Percentiles rank a stretch among this genome's conserved stretches.
Conservation (phyloP, 2,888 invertebrate species). For the Stenolophus ochropezus region DNA sequence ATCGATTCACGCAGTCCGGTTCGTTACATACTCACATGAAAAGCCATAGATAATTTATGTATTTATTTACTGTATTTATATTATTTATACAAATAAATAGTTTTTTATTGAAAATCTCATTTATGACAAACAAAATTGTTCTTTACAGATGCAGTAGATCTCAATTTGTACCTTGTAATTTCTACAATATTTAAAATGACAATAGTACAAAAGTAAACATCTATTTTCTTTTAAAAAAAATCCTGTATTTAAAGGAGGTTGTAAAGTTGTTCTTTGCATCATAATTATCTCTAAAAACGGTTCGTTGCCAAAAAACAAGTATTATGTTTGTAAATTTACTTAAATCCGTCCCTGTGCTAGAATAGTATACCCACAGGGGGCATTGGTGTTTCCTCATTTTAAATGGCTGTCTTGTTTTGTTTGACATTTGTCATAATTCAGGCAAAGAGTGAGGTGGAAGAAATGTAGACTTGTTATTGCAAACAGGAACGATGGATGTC, state of each 20-base stretch:
- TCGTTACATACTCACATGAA: slow-evolving; percentile 66
- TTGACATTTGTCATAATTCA: slow-evolving; percentile 59
- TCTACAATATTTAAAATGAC: too few species aligned
- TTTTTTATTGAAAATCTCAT: neutral
- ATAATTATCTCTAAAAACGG: too few species aligned
- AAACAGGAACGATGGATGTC: slow-evolving; percentile 47
- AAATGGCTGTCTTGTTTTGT: slow-evolving; percentile 59
- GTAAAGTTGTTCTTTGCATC: too few species aligned
- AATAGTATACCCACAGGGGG: slow-evolving; percentile 24
- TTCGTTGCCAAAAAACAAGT: too few species aligned
- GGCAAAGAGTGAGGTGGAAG: slow-evolving; percentile 46
- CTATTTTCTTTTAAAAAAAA: too few species aligned
- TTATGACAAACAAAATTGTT: too few species aligned
- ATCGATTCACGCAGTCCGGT: slow-evolving; percentile 66
- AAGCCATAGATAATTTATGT: slow-evolving; percentile 62
- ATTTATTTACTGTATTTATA: neutral
- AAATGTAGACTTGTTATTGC: slow-evolving; percentile 51
- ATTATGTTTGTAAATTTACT: neutral
- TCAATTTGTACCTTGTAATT: too few species aligned
- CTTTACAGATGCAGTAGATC: too few species aligned
- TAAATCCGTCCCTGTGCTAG: slow-evolving; percentile 26
- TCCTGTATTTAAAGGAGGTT: too few species aligned
- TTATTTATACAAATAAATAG: neutral
- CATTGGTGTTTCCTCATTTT: slow-evolving; percentile 45
- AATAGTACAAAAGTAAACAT: too few species aligned